phyloP scores from a whole-genome alignment of 2,113 vertebrate species.

The Nyctibius bracteatus region DNA sequence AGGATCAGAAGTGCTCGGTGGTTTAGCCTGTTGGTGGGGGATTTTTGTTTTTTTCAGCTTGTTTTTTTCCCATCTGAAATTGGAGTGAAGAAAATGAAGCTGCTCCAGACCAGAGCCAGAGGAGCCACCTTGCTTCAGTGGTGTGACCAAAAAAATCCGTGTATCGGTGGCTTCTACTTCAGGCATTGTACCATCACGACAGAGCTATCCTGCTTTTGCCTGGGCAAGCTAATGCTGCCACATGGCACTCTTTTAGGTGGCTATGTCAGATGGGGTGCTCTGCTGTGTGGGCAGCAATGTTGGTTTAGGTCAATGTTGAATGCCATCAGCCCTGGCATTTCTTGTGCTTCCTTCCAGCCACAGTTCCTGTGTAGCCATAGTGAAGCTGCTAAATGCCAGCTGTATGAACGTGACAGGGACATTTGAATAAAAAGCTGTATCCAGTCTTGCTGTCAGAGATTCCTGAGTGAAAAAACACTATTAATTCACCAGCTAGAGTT shows the following conservation, averaged over 20 bases:
- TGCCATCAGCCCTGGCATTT: not conserved
- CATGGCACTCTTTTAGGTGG: not conserved
- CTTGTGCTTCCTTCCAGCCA: not conserved
- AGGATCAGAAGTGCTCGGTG: not conserved
- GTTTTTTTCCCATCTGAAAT: not conserved
- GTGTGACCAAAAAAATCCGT: not conserved
- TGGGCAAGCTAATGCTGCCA: not conserved
- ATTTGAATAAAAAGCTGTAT: not conserved
- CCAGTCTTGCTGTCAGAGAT: not conserved
- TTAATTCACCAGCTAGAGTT: conserved; percentile 1
- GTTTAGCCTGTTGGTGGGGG: not conserved
- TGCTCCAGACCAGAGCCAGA: not conserved
- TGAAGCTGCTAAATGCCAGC: not conserved
- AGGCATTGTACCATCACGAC: not conserved
- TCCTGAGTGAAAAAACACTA: not conserved
- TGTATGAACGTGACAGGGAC: not conserved
- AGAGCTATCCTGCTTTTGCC: not conserved
- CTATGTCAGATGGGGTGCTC: not conserved
- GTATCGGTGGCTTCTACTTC: not conserved
- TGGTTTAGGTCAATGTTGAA: not conserved
- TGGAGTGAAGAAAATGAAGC: not conserved
- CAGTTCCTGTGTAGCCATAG: not conserved
- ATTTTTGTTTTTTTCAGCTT: not conserved
- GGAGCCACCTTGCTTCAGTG: not conserved
- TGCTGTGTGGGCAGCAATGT: not conserved